phyloP scores from a whole-genome alignment of 2,113 vertebrate species.

The Vanacampus margaritifer region DNA sequence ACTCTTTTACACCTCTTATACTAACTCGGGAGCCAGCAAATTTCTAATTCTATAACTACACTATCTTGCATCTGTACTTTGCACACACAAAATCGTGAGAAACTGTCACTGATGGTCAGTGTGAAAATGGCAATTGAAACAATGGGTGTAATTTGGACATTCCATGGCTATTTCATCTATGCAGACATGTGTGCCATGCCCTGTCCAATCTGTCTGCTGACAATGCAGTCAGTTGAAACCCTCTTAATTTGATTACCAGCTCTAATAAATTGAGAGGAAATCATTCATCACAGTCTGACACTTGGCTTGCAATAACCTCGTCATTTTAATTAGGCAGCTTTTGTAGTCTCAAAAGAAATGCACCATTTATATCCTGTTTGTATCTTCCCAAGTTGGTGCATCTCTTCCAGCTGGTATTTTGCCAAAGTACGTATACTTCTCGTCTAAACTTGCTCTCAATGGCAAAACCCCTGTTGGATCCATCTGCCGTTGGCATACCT shows the following conservation, averaged over 20 bases:
- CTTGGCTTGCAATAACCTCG: slow-evolving; percentile 7
- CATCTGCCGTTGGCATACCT: slow-evolving; percentile 21
- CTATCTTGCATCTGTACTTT: too few relatives aligned
- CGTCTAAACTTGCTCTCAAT: slow-evolving; percentile 13
- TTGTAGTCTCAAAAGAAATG: slow-evolving; percentile 8
- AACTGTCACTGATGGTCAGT: too few relatives aligned
- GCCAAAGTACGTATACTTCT: slow-evolving; percentile 2
- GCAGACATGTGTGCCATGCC: too few relatives aligned
- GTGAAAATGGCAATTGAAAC: too few relatives aligned
- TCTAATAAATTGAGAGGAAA: slow-evolving; percentile 7
- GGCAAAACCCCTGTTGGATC: slow-evolving; percentile 21
- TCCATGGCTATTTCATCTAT: too few relatives aligned
- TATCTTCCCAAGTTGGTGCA: not conserved
- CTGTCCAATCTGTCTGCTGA: not conserved
- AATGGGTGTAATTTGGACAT: too few relatives aligned
- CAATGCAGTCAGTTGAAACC: not conserved
- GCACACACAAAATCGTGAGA: too few relatives aligned
- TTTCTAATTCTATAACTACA: too few relatives aligned
- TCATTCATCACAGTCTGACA: slow-evolving; percentile 20
- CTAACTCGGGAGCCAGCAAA: too few relatives aligned
- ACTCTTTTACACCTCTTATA: too few relatives aligned
- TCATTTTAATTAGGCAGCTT: slow-evolving; percentile 23
- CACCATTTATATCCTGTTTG: not conserved
- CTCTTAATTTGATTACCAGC: slow-evolving; percentile 1
- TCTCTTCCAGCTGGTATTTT: not conserved